Evolutionary conservation across 2,797 vertebrate genomes (phyloP), one percentile per base, ranked within the genome.

Genomic region (Malacoctenus gilli): DNA sequence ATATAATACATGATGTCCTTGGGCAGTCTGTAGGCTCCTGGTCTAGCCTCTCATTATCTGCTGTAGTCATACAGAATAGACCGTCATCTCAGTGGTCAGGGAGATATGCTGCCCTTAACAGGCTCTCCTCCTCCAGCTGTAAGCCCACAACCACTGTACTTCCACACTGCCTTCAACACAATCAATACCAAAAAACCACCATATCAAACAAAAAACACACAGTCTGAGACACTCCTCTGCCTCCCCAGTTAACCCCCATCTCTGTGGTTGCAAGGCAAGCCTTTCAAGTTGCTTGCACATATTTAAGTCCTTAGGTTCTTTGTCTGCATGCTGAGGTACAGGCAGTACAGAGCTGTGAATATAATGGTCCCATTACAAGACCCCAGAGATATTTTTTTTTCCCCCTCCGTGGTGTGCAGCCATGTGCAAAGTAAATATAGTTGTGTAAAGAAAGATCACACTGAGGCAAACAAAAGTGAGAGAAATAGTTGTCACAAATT

Each of bases 1-100:
- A 88, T 87, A 88, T 86, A 88, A 87, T 84, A 85, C 84, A 83
- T 79, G 75, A 88, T 89, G 83, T 89, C 89, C 89, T 89, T 89
- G 89, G 89, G 89, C 89, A 82, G 81, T 89, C 80, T 80, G 80
- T 81, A 84, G 83, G 84, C 86, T 87, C 86, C 86, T 85, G 85
- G 80, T 87, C 85, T 84, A 85, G 83, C 85, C 85, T 86, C 87
- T 89, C 87, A 89, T 89, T 90, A 90, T 89, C 83, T 67, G 75
- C 75, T 78, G 79, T 70, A 82, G 86, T 86, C 73, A 82, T 83
- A 84, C 72, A 78, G 80, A 83, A 80, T 69, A 87, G 77, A 79
- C 84, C 61, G 72, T 86, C 71, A 77, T 88, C 87, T 87, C 74
- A 66, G 80, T 82, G 87, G 87, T 90, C 87, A 88, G 87, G 84